Base-by-base conservation (phyloP, 2,797 vertebrate genomes). In the Xyrichtys novacula region DNA sequence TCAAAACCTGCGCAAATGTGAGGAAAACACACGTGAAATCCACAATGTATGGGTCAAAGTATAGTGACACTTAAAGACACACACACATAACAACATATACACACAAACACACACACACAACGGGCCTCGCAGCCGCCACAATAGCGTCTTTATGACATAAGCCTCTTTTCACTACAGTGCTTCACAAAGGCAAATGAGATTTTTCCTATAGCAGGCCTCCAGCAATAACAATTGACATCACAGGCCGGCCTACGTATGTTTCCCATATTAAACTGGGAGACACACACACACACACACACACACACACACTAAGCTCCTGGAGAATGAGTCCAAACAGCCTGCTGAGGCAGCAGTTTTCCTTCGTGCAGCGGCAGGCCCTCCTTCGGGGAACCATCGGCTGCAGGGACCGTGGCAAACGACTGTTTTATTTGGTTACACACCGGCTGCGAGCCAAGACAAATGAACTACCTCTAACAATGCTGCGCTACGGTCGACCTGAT, bases 171-270 rank as follows among this genome's bases (percentile, higher is more conserved):
- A 84, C 80, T 73, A 73, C 65, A 58, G 55, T 55, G 74, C 83
- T 87, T 81, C 78, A 85, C 79, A 86, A 83, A 91, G 70, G 78
- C 78, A 83, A 90, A 88, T 81, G 44, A 78, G 79, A 80, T 83
- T 89, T 87, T 90, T 91, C 86, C 90, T 85, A 83, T 69, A 83
- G 78, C 56, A 6, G 71, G 76, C 83, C 76, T 89, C 90, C 91
- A 92, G 87, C 59, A 91, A 91, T 81, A 92, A 91, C 85, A 88
- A 75, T 60, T 89, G 87, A 91, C 89, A 88, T 92, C 90, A 91
- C 81, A 80, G 78, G 62, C 74, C 53, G 4, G 68, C 36, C 82
- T 74, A 71, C 71, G 71, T 87, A 82, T 85, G 87, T 83, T 90
- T 83, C 82, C 80, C 78, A 80, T 88, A 81, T 85, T 88, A 83